Percentiles rank a stretch among this genome's conserved stretches.
These are phyloP conservation scores for Plebejus melissa DNA, from an alignment of 2,888 invertebrate genomes.

Conservation along the genomic window DNA sequence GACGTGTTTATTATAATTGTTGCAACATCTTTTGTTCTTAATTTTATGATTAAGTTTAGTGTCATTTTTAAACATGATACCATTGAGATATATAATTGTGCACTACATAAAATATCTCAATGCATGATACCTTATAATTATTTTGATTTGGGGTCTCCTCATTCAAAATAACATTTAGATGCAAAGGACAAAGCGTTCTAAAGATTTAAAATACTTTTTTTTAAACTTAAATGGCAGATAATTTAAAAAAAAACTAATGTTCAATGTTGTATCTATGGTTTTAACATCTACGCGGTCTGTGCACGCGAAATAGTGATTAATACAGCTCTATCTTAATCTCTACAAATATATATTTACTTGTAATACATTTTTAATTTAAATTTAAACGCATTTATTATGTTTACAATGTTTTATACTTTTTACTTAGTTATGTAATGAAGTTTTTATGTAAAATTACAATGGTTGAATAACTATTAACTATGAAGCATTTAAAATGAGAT, in stretches of 20 bases:
- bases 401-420: not conserved
- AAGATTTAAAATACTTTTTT: not conserved
- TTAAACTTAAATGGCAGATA: not conserved
- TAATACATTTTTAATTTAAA: constrained; percentile 28
- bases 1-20: constrained; percentile 67
- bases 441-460: not conserved
- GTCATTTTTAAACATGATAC: not conserved
- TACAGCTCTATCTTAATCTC: constrained; percentile 15
- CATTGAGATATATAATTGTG: no score
- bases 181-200: not conserved
- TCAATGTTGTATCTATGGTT: constrained; percentile 2
- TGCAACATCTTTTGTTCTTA: not conserved
- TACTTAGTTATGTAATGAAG: not conserved
- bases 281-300: constrained; percentile 18
- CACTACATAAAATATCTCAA: no score
- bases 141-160: no score
- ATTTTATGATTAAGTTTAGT: not conserved
- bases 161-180: no score
- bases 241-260: not conserved
- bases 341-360: constrained; percentile 26
- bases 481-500: not conserved
- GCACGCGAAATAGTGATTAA: constrained; percentile 25
- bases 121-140: no score
- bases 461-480: not conserved
- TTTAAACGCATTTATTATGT: constrained; percentile 4